A percentile compares a stretch with the other conserved stretches of the same genome.
Conservation (phyloP, 2,113 vertebrate genomes). For the Tylochromis polylepis region DNA sequence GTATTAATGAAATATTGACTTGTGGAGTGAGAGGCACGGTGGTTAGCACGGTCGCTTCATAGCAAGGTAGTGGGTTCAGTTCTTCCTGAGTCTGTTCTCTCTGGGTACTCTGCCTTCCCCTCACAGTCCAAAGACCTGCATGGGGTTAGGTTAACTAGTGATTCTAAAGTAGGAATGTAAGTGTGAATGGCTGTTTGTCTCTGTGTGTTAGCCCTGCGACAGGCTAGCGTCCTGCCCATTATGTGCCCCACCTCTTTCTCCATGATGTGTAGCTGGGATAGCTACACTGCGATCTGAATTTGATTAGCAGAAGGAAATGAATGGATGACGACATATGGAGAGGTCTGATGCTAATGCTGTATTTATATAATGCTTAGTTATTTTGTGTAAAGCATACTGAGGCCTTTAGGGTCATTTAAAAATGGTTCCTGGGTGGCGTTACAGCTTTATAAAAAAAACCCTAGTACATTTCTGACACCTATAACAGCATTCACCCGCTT, state of each 20-base stretch:
- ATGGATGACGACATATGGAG: too few species aligned
- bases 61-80: not conserved
- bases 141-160: not conserved
- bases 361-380: not conserved
- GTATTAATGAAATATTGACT: not conserved
- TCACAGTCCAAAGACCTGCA: not conserved
- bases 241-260: not conserved
- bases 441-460: accelerated
- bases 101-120: not conserved
- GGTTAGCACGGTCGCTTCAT: not conserved
- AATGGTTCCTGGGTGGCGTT: not conserved
- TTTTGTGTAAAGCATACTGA: not conserved
- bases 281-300: too few species aligned
- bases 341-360: not conserved
- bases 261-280: not conserved
- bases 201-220: not conserved
- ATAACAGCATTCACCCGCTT: too few species aligned
- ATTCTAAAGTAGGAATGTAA: not conserved
- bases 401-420: not conserved
- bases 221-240: not conserved
- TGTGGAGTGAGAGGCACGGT: not conserved
- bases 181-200: not conserved
- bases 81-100: not conserved
- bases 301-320: too few species aligned
- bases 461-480: not conserved